These are phyloP conservation scores for Fringilla coelebs DNA, from an alignment of 2,797 vertebrate species.

Conservation along the genomic window DNA sequence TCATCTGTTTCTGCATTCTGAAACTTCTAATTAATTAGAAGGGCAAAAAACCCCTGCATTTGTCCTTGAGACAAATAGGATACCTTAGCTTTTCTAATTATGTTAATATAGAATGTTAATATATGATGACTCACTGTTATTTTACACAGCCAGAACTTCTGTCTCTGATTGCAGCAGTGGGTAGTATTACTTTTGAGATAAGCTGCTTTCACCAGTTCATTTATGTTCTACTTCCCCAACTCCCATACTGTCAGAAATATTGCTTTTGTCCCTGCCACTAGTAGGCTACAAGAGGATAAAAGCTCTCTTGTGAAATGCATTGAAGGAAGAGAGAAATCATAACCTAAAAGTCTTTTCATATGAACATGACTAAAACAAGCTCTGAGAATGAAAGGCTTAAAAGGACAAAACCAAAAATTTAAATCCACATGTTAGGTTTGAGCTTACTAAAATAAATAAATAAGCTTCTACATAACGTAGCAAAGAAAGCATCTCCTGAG, in stretches of 20 bases:
- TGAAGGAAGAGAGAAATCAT: neutral
- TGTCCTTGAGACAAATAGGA: neutral
- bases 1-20: neutral
- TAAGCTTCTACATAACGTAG: neutral
- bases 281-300: neutral
- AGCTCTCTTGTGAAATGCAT: neutral
- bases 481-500: neutral
- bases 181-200: neutral
- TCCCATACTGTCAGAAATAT: neutral
- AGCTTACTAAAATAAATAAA: neutral
- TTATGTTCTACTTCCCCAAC: neutral
- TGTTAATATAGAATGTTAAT: neutral
- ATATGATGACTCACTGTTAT: neutral
- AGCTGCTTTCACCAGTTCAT: neutral
- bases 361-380: neutral
- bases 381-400: neutral
- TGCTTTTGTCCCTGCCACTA: neutral
- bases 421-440: neutral
- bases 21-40: neutral
- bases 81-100: neutral
- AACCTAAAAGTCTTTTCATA: neutral
- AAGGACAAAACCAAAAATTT: neutral
- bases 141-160: neutral
- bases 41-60: fast-evolving
- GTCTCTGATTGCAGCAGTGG: neutral